Evolutionary conservation across 2,888 invertebrate species (phyloP).

Genomic region (Agapetus fuscipes): DNA sequence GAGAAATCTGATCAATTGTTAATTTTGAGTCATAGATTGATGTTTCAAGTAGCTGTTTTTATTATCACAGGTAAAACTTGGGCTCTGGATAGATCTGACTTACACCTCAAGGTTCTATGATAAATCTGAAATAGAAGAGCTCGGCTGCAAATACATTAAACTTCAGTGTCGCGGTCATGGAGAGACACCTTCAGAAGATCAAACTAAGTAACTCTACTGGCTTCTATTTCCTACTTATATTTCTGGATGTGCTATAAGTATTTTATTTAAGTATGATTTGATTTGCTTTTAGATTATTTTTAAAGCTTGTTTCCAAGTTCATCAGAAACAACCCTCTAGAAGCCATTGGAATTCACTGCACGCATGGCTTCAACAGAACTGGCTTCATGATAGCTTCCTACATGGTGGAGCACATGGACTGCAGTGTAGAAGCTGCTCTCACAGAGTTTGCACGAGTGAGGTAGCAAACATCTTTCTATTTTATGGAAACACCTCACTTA

Average conservation of each 20-base stretch:
- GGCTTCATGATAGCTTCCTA: constrained; percentile 92
- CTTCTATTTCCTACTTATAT: constrained; percentile 10
- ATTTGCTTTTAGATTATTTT: constrained; percentile 51
- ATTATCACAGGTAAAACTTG: constrained; percentile 70
- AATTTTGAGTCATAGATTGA: too few species aligned
- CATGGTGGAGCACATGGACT: constrained; percentile 75
- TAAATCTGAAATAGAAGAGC: constrained; percentile 63
- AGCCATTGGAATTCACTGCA: constrained; percentile 81
- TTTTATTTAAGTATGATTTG: not conserved
- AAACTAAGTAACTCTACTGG: constrained; percentile 53
- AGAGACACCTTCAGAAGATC: constrained; percentile 80
- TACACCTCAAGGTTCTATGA: constrained; percentile 92
- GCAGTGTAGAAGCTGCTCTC: constrained; percentile 76
- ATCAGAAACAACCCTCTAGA: constrained; percentile 71
- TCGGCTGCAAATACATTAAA: constrained; percentile 78
- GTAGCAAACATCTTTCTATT: constrained; percentile 29
- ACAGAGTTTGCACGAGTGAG: constrained; percentile 62
- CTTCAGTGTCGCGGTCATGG: constrained; percentile 86
- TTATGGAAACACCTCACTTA: constrained; percentile 1
- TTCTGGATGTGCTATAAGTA: too few species aligned
- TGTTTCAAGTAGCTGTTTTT: too few species aligned
- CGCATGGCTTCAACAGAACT: constrained; percentile 97
- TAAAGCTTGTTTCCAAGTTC: constrained; percentile 69
- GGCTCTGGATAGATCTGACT: constrained; percentile 94
- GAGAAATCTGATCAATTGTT: too few species aligned